Evolutionary conservation across 1,140 invertebrate species (phyloP).

Genomic region (Anthonomus grandis): DNA sequence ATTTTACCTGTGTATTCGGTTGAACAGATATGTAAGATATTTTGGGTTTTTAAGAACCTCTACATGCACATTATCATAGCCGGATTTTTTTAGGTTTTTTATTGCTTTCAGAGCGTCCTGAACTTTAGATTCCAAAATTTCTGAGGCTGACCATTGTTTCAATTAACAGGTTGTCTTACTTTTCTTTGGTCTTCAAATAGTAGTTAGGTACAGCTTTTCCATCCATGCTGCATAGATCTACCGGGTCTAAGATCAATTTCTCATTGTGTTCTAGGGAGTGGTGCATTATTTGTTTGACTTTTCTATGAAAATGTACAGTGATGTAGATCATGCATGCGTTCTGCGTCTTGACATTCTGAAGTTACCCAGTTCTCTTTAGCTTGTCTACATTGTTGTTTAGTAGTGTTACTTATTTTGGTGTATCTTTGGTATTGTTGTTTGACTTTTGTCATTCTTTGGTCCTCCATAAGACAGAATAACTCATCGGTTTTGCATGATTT

Average conservation of each 20-base stretch:
- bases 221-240: too few species aligned
- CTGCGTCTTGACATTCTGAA: too few species aligned
- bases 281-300: neutral
- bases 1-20: too few species aligned
- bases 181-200: neutral
- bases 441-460: neutral
- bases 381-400: neutral
- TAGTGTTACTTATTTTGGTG: neutral
- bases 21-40: too few species aligned
- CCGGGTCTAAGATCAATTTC: conserved; percentile 2
- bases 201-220: neutral
- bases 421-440: neutral
- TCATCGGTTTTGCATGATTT: conserved; percentile 5
- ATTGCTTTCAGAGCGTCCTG: too few species aligned
- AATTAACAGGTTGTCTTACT: too few species aligned
- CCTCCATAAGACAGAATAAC: neutral
- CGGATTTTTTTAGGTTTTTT: too few species aligned
- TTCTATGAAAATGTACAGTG: neutral
- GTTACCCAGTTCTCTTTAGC: neutral
- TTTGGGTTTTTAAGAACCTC: too few species aligned
- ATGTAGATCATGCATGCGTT: too few species aligned
- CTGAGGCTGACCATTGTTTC: too few species aligned
- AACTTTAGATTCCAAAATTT: too few species aligned
- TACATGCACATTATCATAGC: neutral
- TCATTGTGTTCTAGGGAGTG: neutral